phyloP scores from a whole-genome alignment of 2,113 vertebrate species.

The Ciconia stormi region DNA sequence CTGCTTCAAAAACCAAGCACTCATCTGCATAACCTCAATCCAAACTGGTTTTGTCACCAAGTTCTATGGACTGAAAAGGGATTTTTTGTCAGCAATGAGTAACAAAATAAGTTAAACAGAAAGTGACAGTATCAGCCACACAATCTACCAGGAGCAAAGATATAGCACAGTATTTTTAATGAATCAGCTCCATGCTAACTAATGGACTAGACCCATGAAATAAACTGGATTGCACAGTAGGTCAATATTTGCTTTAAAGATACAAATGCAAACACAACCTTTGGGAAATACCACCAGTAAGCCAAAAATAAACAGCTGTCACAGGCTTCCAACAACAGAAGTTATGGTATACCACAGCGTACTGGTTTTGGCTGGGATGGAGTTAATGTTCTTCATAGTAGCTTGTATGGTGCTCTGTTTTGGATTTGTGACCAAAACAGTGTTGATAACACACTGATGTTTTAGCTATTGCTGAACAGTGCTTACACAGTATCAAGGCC shows the following conservation, averaged over 20 bases:
- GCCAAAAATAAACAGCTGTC: neutral
- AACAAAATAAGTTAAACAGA: neutral
- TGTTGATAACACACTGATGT: neutral
- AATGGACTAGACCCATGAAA: neutral
- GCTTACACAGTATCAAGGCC: neutral
- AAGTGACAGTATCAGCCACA: neutral
- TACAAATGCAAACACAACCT: neutral
- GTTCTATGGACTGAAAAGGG: neutral
- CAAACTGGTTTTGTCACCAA: neutral
- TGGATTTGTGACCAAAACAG: neutral
- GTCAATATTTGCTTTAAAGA: slow-evolving; percentile 7
- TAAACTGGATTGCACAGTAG: neutral
- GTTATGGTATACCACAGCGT: neutral
- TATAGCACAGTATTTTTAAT: neutral
- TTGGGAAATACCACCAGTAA: neutral
- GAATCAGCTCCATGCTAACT: neutral
- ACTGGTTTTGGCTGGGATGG: neutral
- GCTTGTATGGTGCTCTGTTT: neutral
- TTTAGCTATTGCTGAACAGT: neutral
- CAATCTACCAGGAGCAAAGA: neutral
- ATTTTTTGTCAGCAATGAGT: neutral
- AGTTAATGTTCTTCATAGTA: neutral
- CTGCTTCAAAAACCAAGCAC: neutral
- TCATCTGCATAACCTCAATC: neutral
- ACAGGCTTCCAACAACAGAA: neutral